Conservation (phyloP, 1,140 invertebrate genomes). For the Zaprionus ornatus region DNA sequence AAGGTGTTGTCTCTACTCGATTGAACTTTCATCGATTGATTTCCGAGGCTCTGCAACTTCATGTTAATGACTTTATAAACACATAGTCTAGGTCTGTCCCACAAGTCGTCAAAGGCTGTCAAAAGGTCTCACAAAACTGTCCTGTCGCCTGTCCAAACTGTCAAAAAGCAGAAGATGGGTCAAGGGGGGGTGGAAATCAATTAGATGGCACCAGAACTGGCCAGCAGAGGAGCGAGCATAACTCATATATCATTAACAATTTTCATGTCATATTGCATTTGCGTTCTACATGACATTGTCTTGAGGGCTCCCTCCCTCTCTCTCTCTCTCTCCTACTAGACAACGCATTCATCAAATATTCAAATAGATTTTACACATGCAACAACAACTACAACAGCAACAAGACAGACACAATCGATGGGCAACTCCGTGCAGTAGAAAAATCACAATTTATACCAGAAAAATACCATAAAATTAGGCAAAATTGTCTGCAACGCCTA, state of each 20-base stretch:
- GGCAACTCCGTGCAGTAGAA: not conserved
- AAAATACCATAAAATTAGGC: constrained; percentile 43
- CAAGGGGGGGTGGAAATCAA: constrained; percentile 54
- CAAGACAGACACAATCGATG: not conserved
- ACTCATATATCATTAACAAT: constrained; percentile 81
- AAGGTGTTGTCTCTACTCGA: not conserved
- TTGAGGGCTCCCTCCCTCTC: too few species aligned
- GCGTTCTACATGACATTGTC: constrained; percentile 49
- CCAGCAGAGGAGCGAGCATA: constrained; percentile 21
- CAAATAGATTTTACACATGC: constrained; percentile 73
- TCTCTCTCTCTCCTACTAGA: constrained; percentile 21
- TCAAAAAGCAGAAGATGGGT: constrained; percentile 4
- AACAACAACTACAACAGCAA: too few species aligned
- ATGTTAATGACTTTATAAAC: constrained; percentile 74
- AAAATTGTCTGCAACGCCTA: constrained; percentile 56
- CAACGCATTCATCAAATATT: constrained; percentile 73
- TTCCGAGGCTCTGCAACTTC: constrained; percentile 1
- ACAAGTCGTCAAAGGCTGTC: constrained; percentile 17
- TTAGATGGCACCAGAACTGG: constrained; percentile 55
- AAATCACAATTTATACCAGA: constrained; percentile 20
- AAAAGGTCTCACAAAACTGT: constrained; percentile 41
- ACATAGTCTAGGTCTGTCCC: constrained; percentile 1
- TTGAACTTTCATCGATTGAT: constrained; percentile 3
- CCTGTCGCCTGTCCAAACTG: constrained; percentile 24
- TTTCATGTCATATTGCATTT: constrained; percentile 73